Base-by-base conservation (phyloP, 2,797 vertebrate species). In the Labroides dimidiatus region DNA sequence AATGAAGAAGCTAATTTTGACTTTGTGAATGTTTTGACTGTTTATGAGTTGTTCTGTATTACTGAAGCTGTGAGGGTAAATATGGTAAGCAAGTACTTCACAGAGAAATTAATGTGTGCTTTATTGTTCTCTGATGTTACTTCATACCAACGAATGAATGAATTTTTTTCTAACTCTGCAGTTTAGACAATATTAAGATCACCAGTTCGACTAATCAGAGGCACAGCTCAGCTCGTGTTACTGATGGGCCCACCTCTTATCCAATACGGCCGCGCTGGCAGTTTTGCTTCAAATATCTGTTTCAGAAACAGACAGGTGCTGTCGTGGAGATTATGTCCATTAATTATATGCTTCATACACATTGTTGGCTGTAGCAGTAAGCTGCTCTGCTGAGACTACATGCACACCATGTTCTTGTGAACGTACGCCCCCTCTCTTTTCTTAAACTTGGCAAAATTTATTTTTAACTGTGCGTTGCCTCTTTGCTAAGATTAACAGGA, bases 401-500 rank as follows among this genome's bases (percentile, higher is more conserved):
- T 36, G 11, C 37, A 39, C 37, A 37, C 36, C 36, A 37, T 10
- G 36, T 37, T 37, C 36, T 2, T 37, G 2, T 37, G 36, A 37
- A 12, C 10, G 6, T 33, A 7, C 20, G 8, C 63, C 8, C 4
- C 8, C 1, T 37, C 23, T 17, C 20, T 19, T 51, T 54, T 10
- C 6, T 69, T 6, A 12, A 39, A 39, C 13, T 21, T 12, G 13
- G 12, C 10, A 47, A 10, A 19, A 36, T 15, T 23, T 50, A 42
- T 47, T n/a, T n/a, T n/a, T n/a, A n/a, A n/a, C 12, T 47, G 19
- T 17, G 19, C 39, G 33, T 44, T 52, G 16, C 1, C 3, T 69
- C 23, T 72, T 62, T 65, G 24, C 39, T 72, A 77, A 81, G 52
- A 54, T 13, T 54, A 47, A 57, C 39, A 66, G 13, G 3, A 65